phyloP scores from a whole-genome alignment of 2,888 invertebrate species.

The Strigamia crassipes region DNA sequence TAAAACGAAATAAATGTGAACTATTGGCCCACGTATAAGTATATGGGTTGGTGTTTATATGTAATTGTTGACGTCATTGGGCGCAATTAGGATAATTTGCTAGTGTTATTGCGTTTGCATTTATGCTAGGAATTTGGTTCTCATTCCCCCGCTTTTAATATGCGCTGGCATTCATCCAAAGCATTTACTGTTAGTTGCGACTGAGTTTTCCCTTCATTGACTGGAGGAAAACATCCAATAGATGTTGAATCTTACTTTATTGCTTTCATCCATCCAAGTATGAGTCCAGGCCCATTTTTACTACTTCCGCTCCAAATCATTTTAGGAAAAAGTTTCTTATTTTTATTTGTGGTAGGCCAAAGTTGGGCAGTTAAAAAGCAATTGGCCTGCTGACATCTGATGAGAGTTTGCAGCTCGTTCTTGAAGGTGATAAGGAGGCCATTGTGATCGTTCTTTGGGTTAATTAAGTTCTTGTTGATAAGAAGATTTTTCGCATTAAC shows the following conservation, averaged over 20 bases:
- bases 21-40: neutral
- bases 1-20: constrained; percentile 20
- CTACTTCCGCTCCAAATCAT: constrained; percentile 32
- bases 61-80: constrained; percentile 28
- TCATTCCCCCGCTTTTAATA: constrained; percentile 35
- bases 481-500: neutral
- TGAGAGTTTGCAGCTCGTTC: constrained; percentile 38
- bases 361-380: constrained; percentile 40
- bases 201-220: constrained; percentile 37
- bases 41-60: constrained; percentile 11
- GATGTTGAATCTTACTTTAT: constrained; percentile 34
- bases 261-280: constrained; percentile 25
- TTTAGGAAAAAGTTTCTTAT: constrained; percentile 35
- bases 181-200: constrained; percentile 32
- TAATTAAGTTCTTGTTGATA: constrained; percentile 40
- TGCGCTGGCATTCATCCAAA: constrained; percentile 34
- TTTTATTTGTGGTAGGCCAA: constrained; percentile 32
- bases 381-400: constrained; percentile 40
- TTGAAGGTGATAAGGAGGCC: constrained; percentile 32
- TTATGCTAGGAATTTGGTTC: constrained; percentile 39
- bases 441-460: constrained; percentile 37
- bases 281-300: constrained; percentile 25
- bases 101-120: constrained; percentile 40
- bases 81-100: constrained; percentile 38
- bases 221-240: constrained; percentile 33